Conservation (phyloP, 2,888 invertebrate species). For the Ormyrus pomaceus region DNA sequence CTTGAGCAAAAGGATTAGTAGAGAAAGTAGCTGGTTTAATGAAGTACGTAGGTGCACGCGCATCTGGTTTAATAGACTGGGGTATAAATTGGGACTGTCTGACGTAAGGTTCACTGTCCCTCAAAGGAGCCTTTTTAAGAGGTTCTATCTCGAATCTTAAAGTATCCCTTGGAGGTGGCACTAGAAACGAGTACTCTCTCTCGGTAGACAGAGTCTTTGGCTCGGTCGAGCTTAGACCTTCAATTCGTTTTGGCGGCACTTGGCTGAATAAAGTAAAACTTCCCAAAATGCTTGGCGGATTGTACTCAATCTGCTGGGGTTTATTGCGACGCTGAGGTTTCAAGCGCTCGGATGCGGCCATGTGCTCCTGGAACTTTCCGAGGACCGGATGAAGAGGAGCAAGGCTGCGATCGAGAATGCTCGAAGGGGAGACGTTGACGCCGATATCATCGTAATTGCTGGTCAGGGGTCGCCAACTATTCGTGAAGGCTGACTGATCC, state of each 20-base stretch:
- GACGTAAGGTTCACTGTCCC: constrained; percentile 65
- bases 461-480: constrained; percentile 72
- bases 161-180: constrained; percentile 70
- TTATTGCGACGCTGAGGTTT: constrained; percentile 64
- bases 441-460: constrained; percentile 68
- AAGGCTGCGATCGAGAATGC: constrained; percentile 62
- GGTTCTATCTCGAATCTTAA: constrained; percentile 69
- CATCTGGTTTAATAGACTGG: constrained; percentile 60
- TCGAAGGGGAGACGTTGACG: constrained; percentile 65
- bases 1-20: constrained; percentile 61
- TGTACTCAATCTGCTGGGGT: constrained; percentile 63
- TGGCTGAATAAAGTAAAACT: constrained; percentile 79
- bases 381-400: constrained; percentile 67
- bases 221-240: constrained; percentile 71
- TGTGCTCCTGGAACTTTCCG: constrained; percentile 70
- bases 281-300: constrained; percentile 72
- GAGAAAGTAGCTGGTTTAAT: constrained; percentile 61
- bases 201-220: constrained; percentile 65
- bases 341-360: constrained; percentile 66
- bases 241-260: constrained; percentile 76
- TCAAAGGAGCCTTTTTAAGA: constrained; percentile 64
- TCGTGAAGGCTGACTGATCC: constrained; percentile 68
- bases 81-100: constrained; percentile 65
- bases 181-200: constrained; percentile 68
- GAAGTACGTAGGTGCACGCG: constrained; percentile 64